These are phyloP conservation scores for Tinea pellionella DNA, from an alignment of 2,888 invertebrate genomes.

Conservation along the genomic window DNA sequence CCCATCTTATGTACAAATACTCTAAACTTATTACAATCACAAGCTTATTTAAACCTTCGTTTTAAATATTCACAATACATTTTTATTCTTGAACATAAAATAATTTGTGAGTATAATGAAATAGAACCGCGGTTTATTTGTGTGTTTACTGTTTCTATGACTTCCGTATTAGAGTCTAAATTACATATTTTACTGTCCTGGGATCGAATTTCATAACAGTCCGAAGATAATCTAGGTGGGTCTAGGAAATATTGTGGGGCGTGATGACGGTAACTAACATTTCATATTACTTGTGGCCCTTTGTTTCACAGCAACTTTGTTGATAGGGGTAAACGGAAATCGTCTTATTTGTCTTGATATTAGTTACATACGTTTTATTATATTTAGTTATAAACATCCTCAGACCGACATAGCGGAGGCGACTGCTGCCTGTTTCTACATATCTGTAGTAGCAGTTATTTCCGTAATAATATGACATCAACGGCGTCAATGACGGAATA, in stretches of 20 bases:
- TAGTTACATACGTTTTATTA: too few species aligned
- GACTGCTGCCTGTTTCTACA: too few species aligned
- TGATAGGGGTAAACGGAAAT: neutral
- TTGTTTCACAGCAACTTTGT: neutral
- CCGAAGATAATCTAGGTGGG: neutral
- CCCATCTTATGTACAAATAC: slow-evolving; percentile 9
- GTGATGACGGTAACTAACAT: neutral
- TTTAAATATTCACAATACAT: neutral
- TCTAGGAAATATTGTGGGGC: slow-evolving; percentile 21
- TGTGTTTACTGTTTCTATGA: neutral
- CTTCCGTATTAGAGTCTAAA: slow-evolving; percentile 30
- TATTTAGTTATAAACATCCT: too few species aligned
- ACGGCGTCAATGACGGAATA: too few species aligned
- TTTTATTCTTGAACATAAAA: neutral
- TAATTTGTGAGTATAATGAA: neutral
- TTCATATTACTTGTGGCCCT: neutral
- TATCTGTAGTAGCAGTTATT: too few species aligned
- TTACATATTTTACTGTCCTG: slow-evolving; percentile 57
- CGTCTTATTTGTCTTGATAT: neutral
- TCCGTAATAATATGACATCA: too few species aligned
- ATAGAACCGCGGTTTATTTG: neutral
- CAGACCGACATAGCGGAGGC: too few species aligned
- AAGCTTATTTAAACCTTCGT: neutral
- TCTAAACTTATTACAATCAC: slow-evolving; percentile 3
- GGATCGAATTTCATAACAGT: slow-evolving; percentile 50